A percentile compares a stretch with the other conserved stretches of the same genome.
phyloP scores from a whole-genome alignment of 2,797 vertebrate species.

The Anisognathus igniventris region DNA sequence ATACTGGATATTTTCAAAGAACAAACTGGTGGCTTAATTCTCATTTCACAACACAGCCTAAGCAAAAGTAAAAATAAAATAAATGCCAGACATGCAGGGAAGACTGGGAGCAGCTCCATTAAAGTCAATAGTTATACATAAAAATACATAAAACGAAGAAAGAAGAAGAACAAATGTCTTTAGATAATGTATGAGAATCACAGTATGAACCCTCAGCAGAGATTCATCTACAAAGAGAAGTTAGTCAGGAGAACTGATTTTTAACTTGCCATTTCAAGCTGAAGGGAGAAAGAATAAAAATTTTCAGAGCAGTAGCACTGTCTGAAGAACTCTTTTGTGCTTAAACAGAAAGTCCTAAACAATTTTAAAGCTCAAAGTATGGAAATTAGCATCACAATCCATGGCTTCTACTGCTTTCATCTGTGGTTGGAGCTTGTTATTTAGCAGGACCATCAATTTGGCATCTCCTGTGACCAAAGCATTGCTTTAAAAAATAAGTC shows the following conservation, averaged over 20 bases:
- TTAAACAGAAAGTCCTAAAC: background rate
- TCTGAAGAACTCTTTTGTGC: slow-evolving; percentile 5
- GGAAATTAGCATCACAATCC: slow-evolving; percentile 6
- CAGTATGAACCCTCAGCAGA: slow-evolving; percentile 20
- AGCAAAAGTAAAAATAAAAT: slow-evolving; percentile 3
- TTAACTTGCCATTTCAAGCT: slow-evolving; percentile 8
- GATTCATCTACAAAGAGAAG: background rate
- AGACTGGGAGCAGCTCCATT: background rate
- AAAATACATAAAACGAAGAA: slow-evolving; percentile 5
- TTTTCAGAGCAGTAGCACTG: background rate
- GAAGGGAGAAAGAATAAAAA: slow-evolving; percentile 11
- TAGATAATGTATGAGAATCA: slow-evolving; percentile 33
- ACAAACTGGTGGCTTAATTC: slow-evolving; percentile 7
- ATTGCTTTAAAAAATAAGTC: background rate
- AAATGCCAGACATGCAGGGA: slow-evolving; percentile 1
- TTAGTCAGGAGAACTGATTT: background rate
- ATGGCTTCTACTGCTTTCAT: background rate
- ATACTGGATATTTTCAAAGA: background rate
- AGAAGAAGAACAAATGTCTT: slow-evolving; percentile 31
- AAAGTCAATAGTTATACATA: slow-evolving; percentile 23
- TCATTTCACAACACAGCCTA: background rate
- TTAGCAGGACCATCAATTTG: background rate
- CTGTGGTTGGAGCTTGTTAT: background rate
- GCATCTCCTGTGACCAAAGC: background rate
- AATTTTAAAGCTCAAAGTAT: background rate